Evolutionary conservation across 2,113 vertebrate species (phyloP).

Genomic region (Vulpes vulpes): DNA sequence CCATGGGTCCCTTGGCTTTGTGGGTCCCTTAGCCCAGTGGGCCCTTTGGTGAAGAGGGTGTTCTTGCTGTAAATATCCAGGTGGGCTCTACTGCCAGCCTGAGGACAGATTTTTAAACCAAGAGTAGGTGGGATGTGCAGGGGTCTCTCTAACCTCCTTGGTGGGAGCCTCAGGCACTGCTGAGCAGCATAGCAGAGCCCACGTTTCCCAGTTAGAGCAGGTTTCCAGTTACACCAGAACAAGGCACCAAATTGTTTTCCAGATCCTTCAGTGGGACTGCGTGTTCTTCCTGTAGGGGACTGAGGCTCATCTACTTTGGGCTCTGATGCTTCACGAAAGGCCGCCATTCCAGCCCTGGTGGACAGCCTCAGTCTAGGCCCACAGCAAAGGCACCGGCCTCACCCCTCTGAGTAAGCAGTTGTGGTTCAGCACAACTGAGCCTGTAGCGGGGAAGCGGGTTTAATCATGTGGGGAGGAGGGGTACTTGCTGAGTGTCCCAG

Average conservation of each 20-base stretch:
- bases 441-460: conserved; percentile 51
- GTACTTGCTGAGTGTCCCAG: background rate
- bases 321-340: conserved; percentile 64
- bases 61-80: background rate
- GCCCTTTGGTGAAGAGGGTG: background rate
- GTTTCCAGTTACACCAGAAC: background rate
- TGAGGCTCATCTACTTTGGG: conserved; percentile 69
- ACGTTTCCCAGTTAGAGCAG: background rate
- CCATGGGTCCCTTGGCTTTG: background rate
- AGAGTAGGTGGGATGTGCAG: background rate
- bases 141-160: background rate
- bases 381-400: conserved; percentile 59
- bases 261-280: conserved; percentile 20
- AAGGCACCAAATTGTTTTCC: background rate
- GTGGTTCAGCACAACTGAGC: conserved; percentile 60
- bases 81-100: background rate
- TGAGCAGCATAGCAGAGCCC: too few relatives aligned
- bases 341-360: conserved; percentile 40
- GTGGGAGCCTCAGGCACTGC: too few relatives aligned
- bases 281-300: conserved; percentile 48
- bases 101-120: background rate
- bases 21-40: background rate
- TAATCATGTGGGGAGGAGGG: conserved; percentile 28
- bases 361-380: conserved; percentile 44
- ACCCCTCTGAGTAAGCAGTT: conserved; percentile 73